A percentile compares a stretch with the other conserved stretches of the same genome.
phyloP scores from a whole-genome alignment of 2,888 invertebrate genomes.

The Galerucella pusilla region DNA sequence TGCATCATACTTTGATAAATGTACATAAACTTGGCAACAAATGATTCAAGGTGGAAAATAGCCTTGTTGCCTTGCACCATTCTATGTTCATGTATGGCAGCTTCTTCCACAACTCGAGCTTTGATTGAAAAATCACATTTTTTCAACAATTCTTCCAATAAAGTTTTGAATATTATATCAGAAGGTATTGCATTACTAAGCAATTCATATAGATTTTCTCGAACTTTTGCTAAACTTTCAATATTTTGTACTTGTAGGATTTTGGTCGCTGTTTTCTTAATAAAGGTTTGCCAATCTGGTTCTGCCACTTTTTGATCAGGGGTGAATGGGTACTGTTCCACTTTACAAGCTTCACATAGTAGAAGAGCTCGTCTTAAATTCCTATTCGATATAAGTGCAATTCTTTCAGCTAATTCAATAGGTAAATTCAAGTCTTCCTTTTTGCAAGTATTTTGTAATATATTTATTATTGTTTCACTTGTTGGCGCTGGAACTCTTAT shows the following conservation, averaged over 20 bases:
- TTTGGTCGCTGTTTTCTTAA: constrained; percentile 83
- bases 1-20: constrained; percentile 47
- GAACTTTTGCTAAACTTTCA: constrained; percentile 82
- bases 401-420: constrained; percentile 77
- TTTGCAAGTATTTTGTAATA: constrained; percentile 74
- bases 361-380: constrained; percentile 93
- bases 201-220: constrained; percentile 92
- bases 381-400: constrained; percentile 83
- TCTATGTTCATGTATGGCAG: constrained; percentile 92
- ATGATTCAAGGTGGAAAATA: constrained; percentile 97
- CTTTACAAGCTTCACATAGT: constrained; percentile 93
- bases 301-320: constrained; percentile 83
- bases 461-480: constrained; percentile 76
- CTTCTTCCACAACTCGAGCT: constrained; percentile 84
- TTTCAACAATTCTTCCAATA: constrained; percentile 84
- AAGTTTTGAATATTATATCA: constrained; percentile 89
- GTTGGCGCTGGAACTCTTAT: constrained; percentile 93
- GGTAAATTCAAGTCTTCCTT: constrained; percentile 87
- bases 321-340: constrained; percentile 88
- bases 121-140: constrained; percentile 93
- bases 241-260: constrained; percentile 80
- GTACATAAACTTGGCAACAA: constrained; percentile 94
- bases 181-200: constrained; percentile 94
- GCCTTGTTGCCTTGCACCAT: constrained; percentile 93
- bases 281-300: constrained; percentile 93